Base-by-base conservation (phyloP, 2,113 vertebrate species). In the Noturus placidus region DNA sequence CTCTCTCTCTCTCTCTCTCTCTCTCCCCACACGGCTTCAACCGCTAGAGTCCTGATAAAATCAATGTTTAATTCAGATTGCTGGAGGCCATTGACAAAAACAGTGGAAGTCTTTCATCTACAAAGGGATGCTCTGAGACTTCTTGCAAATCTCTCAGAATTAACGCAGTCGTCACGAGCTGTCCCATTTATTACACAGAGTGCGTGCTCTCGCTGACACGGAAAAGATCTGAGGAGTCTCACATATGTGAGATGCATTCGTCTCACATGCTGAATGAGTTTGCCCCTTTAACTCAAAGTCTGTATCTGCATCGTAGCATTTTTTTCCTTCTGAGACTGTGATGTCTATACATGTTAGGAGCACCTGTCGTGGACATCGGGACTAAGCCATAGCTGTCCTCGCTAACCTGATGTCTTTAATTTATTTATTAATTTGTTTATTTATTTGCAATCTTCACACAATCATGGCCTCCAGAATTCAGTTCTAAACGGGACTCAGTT, bases 61-160 rank as follows among this genome's bases (percentile, higher is more conserved):
- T 95, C 95, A 93, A 94, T 95, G 94, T 94, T 95, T 96, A 95
- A 95, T 95, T 95, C 95, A 95, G 93, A 95, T 93, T 89, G 94
- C 95, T 95, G 91, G 88, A 91, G 95, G 95, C 95, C 94, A 94
- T 93, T 94, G 94, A 94, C 92, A 94, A 92, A 94, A 94, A 93
- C 93, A 94, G 91, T 93, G 90, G 92, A 94, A 94, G 92, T 87
- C 94, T 95, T 96, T 96, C 93, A 96, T 95, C 94, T 95, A 95
- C 93, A 94, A 94, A 95, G 93, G 91, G 92, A 91, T 88, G 90
- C 89, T 83, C 89, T 89, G 93, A 93, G 91, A 84, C 84, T 88
- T 81, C 89, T 91, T 88, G 85, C 54, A 79, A 90, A 90, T 92
- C 91, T 92, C 90, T 88, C 92, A 90, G 87, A 90, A 94, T 93